Base-by-base conservation (phyloP, 2,888 invertebrate genomes). In the Perizoma affinitatum region DNA sequence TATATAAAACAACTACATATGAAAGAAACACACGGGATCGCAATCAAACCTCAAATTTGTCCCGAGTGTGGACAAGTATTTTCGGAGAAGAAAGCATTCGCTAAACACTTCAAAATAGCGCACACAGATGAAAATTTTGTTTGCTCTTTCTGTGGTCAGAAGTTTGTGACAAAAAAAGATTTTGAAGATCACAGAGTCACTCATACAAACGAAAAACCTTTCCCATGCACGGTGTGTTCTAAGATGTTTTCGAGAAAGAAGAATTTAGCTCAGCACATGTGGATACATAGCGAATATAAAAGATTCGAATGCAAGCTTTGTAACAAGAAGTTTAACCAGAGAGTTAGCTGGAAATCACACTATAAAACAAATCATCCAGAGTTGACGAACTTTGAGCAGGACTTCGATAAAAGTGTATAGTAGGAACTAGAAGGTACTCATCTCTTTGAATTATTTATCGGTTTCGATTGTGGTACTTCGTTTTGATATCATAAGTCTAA, bases 141-240 rank as follows among this genome's bases (percentile, higher is more conserved):
- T 0, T 91, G 91, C 58, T 79, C 87, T 0, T 86, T 83, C 55
- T 91, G 91, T 43, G 88, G 87, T 0, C 72, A 83, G 48, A 90
- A 88, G 50, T 90, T 88, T 54, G 83, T 82, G 6, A 82, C 86
- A 0, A 84, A 86, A 68, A 76, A 80, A 33, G 79, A 74, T 41
- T 70, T 88, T 5, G 83, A 86, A 33, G 87, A 93, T 8, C 94
- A 94, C 62, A 84, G 86, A 54, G 90, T 93, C 5, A 88, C 90
- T 0, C 94, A 94, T 66, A 93, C 93, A 5, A 89, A 90, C 66
- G 93, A 93, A 59, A 93, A 91, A 54, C 74, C 87, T 0, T 92
- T 87, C 45, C 83, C 87, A 0, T 94, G 94, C 68, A 84, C 88
- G 0, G 84, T 91, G 0, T 94, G 94, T 62, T 75, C 84, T 0